Conservation (phyloP, 2,113 vertebrate species). For the Pungitius pungitius region DNA sequence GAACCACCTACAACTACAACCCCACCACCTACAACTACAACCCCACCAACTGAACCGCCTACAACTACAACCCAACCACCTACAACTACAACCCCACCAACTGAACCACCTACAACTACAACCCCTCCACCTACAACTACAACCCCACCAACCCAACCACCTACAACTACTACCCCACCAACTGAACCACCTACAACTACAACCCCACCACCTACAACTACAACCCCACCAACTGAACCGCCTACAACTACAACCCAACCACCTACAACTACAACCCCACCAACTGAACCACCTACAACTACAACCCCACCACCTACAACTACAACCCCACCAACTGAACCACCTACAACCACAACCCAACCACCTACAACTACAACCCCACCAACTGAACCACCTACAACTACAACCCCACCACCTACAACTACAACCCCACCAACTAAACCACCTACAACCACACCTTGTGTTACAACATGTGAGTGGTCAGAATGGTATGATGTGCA, state of each 20-base stretch:
- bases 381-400: not conserved
- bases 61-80: not conserved
- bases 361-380: not conserved
- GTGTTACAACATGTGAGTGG: conserved; percentile 48
- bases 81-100: not conserved
- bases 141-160: not conserved
- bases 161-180: not conserved
- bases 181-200: not conserved
- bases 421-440: not conserved
- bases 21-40: conserved; percentile 9
- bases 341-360: not conserved
- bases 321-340: not conserved
- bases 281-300: not conserved
- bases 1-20: not conserved
- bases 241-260: not conserved
- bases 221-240: accelerated
- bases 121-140: not conserved
- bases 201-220: not conserved
- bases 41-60: not conserved
- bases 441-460: conserved; percentile 5
- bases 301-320: not conserved
- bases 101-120: not conserved
- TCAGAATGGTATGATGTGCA: conserved; percentile 65
- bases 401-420: not conserved
- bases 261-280: not conserved